Conservation (phyloP, 2,797 vertebrate species). For the Silurus lanzhouensis region DNA sequence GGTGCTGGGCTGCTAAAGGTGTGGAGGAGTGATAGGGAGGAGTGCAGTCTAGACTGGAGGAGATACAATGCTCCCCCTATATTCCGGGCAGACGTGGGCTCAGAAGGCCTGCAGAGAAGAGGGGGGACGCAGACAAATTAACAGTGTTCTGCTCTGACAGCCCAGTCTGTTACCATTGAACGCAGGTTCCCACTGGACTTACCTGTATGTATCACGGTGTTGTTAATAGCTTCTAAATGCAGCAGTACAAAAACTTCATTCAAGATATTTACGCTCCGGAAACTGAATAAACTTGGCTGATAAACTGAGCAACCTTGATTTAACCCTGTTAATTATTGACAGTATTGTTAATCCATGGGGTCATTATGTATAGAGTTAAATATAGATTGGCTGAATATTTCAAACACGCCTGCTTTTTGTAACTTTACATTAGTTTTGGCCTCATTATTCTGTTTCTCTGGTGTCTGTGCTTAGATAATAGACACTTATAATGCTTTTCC, state of each 20-base stretch:
- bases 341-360: neutral
- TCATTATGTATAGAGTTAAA: neutral
- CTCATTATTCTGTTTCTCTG: neutral
- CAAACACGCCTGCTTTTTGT: neutral
- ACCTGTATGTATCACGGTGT: conserved; percentile 29
- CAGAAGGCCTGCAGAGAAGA: conserved; percentile 49
- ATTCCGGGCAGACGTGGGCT: conserved; percentile 31
- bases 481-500: neutral
- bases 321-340: neutral
- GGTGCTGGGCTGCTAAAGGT: conserved; percentile 46
- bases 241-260: neutral
- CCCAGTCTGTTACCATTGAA: conserved; percentile 32
- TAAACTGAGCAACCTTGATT: neutral
- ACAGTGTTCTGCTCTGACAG: conserved; percentile 42
- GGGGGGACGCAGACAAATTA: conserved; percentile 60
- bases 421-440: neutral
- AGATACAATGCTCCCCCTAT: conserved; percentile 59
- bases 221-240: conserved; percentile 30
- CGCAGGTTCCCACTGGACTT: conserved; percentile 48
- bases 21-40: conserved; percentile 44
- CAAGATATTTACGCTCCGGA: neutral
- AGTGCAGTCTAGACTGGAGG: conserved; percentile 45
- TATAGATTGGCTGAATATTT: neutral
- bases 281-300: neutral
- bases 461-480: neutral